Evolutionary conservation across 2,888 invertebrate species (phyloP).

Genomic region (Trisateles emortualis): DNA sequence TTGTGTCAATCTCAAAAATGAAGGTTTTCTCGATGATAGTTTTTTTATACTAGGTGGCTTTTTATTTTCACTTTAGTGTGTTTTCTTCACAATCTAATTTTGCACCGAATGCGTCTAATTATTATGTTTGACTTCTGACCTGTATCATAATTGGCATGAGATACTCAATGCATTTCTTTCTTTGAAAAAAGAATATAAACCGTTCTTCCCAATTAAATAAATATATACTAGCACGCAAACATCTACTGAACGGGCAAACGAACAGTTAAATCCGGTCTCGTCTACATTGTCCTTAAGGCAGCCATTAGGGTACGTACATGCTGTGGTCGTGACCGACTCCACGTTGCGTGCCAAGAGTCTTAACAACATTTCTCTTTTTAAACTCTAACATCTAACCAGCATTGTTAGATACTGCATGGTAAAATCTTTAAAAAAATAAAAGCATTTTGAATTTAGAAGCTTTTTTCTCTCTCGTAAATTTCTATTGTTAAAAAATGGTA

Average conservation of each 20-base stretch:
- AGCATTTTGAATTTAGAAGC: too few species aligned
- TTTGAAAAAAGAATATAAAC: conserved; percentile 1
- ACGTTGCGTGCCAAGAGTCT: conserved; percentile 47
- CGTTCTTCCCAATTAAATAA: background rate
- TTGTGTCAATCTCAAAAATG: too few species aligned
- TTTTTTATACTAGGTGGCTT: too few species aligned
- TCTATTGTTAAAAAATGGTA: background rate
- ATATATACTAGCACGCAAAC: too few species aligned
- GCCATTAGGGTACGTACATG: conserved; percentile 48
- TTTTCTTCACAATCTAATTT: too few species aligned
- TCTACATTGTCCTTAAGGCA: conserved; percentile 35
- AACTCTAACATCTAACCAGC: conserved; percentile 28
- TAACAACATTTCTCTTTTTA: conserved; percentile 45
- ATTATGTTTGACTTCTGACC: too few species aligned
- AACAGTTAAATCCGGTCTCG: conserved; percentile 16
- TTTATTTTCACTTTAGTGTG: too few species aligned
- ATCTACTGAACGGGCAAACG: conserved; percentile 7
- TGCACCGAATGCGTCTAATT: too few species aligned
- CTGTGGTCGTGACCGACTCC: conserved; percentile 51
- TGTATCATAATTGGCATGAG: too few species aligned
- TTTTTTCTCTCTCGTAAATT: background rate
- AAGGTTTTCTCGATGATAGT: too few species aligned
- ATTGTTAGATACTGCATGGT: conserved; percentile 32
- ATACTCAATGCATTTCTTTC: too few species aligned
- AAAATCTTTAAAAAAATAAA: conserved; percentile 10